Evolutionary conservation across 2,797 vertebrate species (phyloP).

Genomic region (Lemur catta): DNA sequence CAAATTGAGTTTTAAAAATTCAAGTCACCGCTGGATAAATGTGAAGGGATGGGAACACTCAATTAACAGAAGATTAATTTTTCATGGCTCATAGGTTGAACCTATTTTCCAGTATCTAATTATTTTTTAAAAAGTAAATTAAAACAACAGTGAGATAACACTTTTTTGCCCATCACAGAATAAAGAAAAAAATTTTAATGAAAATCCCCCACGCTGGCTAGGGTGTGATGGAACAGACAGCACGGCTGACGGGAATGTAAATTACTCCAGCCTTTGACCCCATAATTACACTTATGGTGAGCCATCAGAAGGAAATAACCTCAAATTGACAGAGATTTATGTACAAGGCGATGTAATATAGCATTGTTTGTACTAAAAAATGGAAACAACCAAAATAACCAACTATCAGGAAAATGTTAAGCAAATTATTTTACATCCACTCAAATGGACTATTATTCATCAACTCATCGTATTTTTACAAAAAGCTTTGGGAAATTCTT

Average conservation of each 20-base stretch:
- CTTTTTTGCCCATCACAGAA: constrained; percentile 46
- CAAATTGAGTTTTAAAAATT: constrained; percentile 75
- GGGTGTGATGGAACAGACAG: constrained; percentile 43
- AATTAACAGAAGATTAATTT: constrained; percentile 80
- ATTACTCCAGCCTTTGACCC: constrained; percentile 66
- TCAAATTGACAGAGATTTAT: constrained; percentile 67
- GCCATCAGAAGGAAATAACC: constrained; percentile 46
- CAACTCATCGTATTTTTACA: neutral
- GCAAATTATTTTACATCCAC: constrained; percentile 45
- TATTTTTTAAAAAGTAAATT: constrained; percentile 79
- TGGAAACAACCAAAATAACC: constrained; percentile 42
- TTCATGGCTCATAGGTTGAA: constrained; percentile 77
- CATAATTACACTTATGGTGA: neutral
- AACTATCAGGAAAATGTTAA: constrained; percentile 20
- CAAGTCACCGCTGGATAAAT: constrained; percentile 65
- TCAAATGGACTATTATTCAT: neutral
- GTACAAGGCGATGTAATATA: constrained; percentile 1
- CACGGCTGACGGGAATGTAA: constrained; percentile 46
- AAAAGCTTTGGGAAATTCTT: constrained; percentile 37
- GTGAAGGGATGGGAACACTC: constrained; percentile 68
- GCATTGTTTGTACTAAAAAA: constrained; percentile 52
- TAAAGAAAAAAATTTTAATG: constrained; percentile 66
- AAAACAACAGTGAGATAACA: constrained; percentile 77
- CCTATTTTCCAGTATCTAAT: constrained; percentile 77
- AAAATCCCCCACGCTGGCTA: constrained; percentile 61